Conservation (phyloP, 1,140 invertebrate species). For the Spodoptera frugiperda region DNA sequence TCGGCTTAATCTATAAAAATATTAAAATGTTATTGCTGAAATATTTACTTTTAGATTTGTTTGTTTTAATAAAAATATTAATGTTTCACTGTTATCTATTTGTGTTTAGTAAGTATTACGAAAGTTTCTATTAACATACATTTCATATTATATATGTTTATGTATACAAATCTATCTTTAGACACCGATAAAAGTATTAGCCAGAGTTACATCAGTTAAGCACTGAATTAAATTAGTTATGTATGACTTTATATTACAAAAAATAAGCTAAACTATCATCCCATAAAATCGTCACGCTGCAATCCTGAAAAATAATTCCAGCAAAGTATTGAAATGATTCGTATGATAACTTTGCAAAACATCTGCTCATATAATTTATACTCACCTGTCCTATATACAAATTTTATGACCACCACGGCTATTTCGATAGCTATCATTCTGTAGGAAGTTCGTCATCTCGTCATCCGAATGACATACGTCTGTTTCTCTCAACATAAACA, state of each 20-base stretch:
- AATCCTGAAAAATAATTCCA: neutral
- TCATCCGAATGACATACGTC: slow-evolving; percentile 74
- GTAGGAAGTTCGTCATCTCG: slow-evolving; percentile 58
- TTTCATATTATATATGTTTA: no score
- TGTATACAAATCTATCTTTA: neutral
- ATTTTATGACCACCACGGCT: slow-evolving; percentile 53
- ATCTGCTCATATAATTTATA: slow-evolving; percentile 25
- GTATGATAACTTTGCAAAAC: neutral
- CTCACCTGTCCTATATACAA: slow-evolving; percentile 36
- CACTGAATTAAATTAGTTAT: no score
- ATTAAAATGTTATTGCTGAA: slow-evolving; percentile 2
- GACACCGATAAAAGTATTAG: neutral
- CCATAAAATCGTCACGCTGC: no score
- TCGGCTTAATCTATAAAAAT: neutral
- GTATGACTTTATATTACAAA: no score
- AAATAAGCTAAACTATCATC: no score
- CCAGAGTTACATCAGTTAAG: no score
- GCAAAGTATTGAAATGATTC: slow-evolving; percentile 8
- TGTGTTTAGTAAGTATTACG: no score
- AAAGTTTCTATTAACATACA: no score
- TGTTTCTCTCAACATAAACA: slow-evolving; percentile 71
- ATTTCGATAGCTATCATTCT: slow-evolving; percentile 59
- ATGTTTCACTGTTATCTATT: neutral
- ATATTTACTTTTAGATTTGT: neutral
- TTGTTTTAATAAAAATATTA: neutral